phyloP scores from a whole-genome alignment of 2,797 vertebrate genomes.

The Oryzias dopingdopingensis region DNA sequence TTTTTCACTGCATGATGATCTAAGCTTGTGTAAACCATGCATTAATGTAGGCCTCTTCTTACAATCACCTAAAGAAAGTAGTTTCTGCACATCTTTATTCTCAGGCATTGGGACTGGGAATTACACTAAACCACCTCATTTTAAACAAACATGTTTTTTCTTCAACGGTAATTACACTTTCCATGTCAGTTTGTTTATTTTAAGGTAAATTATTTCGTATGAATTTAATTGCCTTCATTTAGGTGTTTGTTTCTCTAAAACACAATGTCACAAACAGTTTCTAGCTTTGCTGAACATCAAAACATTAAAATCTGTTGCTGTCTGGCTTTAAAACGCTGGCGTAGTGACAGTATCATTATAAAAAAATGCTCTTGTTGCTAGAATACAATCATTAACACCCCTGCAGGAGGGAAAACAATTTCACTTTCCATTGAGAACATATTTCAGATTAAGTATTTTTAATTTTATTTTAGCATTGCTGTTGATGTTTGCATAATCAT shows the following conservation, averaged over 20 bases:
- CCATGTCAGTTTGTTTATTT: neutral
- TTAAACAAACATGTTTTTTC: neutral
- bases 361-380: too few relatives aligned
- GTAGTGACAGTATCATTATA: too few relatives aligned
- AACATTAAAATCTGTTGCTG: neutral
- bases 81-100: slow-evolving; percentile 2
- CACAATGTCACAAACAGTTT: neutral
- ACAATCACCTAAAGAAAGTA: slow-evolving; percentile 2
- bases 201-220: neutral
- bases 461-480: neutral
- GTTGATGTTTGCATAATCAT: neutral
- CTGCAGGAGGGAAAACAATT: neutral
- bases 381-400: too few relatives aligned
- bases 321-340: too few relatives aligned
- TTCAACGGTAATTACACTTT: too few relatives aligned
- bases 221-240: neutral
- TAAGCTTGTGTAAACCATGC: slow-evolving; percentile 17
- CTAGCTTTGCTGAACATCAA: neutral
- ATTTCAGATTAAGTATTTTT: neutral
- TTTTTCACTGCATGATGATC: slow-evolving; percentile 33
- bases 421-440: neutral
- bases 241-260: too few relatives aligned
- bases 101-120: neutral
- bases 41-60: slow-evolving; percentile 10
- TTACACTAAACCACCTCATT: neutral